Evolutionary conservation across 2,888 invertebrate genomes (phyloP).

Genomic region (Stenoptilia bipunctidactyla): DNA sequence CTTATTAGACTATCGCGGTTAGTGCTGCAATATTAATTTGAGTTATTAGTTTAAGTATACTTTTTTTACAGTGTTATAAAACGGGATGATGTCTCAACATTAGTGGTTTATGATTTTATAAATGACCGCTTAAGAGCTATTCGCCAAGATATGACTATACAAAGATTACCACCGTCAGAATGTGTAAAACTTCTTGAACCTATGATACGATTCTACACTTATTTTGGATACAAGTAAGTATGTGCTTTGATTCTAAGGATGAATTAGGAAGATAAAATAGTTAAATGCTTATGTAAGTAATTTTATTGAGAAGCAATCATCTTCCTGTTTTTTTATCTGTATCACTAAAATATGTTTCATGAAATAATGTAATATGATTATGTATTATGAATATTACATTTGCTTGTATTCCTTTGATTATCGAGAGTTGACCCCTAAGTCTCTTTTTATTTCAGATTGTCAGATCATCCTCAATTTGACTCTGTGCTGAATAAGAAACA

Average conservation of each 20-base stretch:
- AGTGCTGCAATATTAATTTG: too few relatives aligned
- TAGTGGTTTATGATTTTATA: conserved; percentile 78
- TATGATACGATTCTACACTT: conserved; percentile 81
- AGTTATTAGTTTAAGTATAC: too few relatives aligned
- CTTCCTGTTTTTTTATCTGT: not conserved
- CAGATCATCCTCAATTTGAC: conserved; percentile 63
- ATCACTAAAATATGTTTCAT: too few relatives aligned
- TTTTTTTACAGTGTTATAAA: conserved; percentile 39
- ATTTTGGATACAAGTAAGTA: conserved; percentile 76
- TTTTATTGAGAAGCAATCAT: conserved; percentile 3
- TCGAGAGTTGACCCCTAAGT: not conserved
- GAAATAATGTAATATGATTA: not conserved
- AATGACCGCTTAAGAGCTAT: conserved; percentile 82
- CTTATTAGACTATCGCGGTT: too few relatives aligned
- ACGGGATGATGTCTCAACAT: conserved; percentile 33
- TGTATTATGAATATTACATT: not conserved
- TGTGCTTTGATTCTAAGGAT: not conserved
- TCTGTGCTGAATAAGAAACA: conserved; percentile 78
- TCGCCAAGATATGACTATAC: conserved; percentile 84
- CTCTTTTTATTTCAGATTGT: conserved; percentile 65
- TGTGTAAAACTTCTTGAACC: conserved; percentile 77
- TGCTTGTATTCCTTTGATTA: not conserved
- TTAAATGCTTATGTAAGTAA: not conserved
- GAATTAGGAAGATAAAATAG: not conserved
- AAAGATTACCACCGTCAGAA: conserved; percentile 66